Percentiles rank a stretch among this genome's conserved stretches.
Evolutionary conservation across 1,140 invertebrate species (phyloP).

Genomic region (Apis dorsata): DNA sequence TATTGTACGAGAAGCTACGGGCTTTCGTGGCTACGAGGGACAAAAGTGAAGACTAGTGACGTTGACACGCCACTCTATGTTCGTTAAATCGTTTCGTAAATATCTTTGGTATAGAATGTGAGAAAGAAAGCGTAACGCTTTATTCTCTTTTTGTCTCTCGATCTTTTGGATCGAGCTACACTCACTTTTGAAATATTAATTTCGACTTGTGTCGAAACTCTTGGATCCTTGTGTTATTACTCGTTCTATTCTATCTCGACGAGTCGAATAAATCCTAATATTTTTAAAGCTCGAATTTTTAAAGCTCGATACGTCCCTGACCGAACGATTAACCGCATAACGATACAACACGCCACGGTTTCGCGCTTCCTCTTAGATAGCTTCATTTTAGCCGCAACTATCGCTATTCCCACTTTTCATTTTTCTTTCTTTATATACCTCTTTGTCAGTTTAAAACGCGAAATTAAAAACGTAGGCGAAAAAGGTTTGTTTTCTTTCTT

Average conservation of each 20-base stretch:
- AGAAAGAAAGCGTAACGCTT: slow-evolving; percentile 30
- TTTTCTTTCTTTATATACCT: neutral
- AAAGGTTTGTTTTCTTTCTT: neutral
- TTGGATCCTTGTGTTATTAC: neutral
- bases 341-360: neutral
- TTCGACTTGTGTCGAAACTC: neutral
- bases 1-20: slow-evolving; percentile 20
- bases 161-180: neutral
- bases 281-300: too few relatives aligned
- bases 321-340: slow-evolving; percentile 36
- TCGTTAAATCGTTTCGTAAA: slow-evolving; percentile 21
- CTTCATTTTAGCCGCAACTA: neutral
- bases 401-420: neutral
- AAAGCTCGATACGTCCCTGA: slow-evolving; percentile 14
- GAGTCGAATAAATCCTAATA: neutral
- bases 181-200: neutral
- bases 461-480: neutral
- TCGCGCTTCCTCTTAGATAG: slow-evolving; percentile 5
- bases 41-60: slow-evolving; percentile 61
- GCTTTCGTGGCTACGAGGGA: slow-evolving; percentile 23
- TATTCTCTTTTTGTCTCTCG: neutral
- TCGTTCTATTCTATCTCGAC: too few relatives aligned
- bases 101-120: neutral
- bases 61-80: slow-evolving; percentile 28
- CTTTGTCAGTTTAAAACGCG: neutral